Evolutionary conservation across 2,888 invertebrate species (phyloP).

Genomic region (Brachypalpus laphriformis): DNA sequence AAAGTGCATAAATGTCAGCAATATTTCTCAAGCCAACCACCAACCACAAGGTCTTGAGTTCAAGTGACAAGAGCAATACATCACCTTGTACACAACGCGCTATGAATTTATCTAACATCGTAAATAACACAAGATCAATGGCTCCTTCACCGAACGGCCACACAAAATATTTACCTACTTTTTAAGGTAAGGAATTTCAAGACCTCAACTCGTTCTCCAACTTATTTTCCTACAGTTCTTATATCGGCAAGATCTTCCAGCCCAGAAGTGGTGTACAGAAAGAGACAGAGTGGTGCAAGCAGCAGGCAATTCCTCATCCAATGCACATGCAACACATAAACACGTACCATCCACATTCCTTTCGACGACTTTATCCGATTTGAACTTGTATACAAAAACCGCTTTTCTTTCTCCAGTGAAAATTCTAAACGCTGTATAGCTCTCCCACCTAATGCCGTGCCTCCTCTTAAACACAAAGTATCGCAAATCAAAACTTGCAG

Average conservation of each 20-base stretch:
- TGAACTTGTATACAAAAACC: conserved; percentile 47
- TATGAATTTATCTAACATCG: conserved; percentile 23
- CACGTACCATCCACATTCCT: conserved; percentile 65
- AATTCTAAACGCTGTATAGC: conserved; percentile 35
- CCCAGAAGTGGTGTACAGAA: conserved; percentile 6
- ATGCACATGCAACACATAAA: conserved; percentile 61
- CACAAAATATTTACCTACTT: conserved; percentile 66
- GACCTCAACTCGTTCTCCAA: conserved; percentile 58
- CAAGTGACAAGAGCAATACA: neutral
- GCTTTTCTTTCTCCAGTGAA: conserved; percentile 6
- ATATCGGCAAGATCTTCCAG: conserved; percentile 28
- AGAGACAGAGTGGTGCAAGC: conserved; percentile 12
- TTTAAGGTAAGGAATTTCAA: conserved; percentile 69
- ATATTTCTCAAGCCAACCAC: neutral
- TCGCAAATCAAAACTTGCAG: conserved; percentile 45
- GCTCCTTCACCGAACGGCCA: conserved; percentile 28
- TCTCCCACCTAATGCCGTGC: conserved; percentile 21
- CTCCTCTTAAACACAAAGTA: conserved; percentile 35
- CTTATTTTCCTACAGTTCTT: conserved; percentile 45
- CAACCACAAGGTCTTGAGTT: neutral
- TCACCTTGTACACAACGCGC: neutral
- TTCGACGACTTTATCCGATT: conserved; percentile 62
- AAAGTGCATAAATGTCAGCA: conserved; percentile 1
- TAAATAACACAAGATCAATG: conserved; percentile 56
- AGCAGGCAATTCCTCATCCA: conserved; percentile 49